Base-by-base conservation (phyloP, 2,888 invertebrate species). In the Busseola fusca region DNA sequence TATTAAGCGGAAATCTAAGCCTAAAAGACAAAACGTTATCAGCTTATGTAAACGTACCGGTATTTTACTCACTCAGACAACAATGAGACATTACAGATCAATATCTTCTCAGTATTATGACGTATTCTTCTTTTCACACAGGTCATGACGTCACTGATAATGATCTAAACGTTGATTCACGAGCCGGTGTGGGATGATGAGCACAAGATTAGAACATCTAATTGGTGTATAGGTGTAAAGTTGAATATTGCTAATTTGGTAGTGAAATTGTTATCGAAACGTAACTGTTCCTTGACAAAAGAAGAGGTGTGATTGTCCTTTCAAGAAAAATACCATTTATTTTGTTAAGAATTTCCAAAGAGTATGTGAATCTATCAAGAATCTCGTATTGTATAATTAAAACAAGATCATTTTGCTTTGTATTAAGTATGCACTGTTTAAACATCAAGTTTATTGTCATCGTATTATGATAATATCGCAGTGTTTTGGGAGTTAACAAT, bases 111-210 rank as follows among this genome's bases (percentile, higher is more conserved):
- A 40, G 65, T 63, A 84, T 42, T 59, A n/a, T 78, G 78, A 76
- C 78, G 66, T 78, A 54, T 58, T 34, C 69, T 76, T 74, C 63
- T 72, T n/a, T 34, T 72, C 68, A 78, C 42, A 21, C 10, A 30
- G 14, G 12, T 12, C 54, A 57, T 68, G 64, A 74, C 27, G 57
- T 69, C 64, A 70, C 30, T 30, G 66, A 72, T 74, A n/a, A 42
- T 14, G 21, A 64, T 76, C 54, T 76, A 37, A 54, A 56, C 37
- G 27, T 37, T 78, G 70, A 81, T 71, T 80, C 74, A 80, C 52
- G n/a, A 45, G 27, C 12, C 52, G 10, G 42, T 72, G 25, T 45
- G 27, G 21, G 7, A 56, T 60, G 52, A 65, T 25, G 65, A 45
- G 45, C 14, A 30, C 10, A 9, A 52, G 18, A 70, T 52, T n/a